Evolutionary conservation across 2,888 invertebrate genomes (phyloP).

Genomic region (Leptopilina syphax): DNA sequence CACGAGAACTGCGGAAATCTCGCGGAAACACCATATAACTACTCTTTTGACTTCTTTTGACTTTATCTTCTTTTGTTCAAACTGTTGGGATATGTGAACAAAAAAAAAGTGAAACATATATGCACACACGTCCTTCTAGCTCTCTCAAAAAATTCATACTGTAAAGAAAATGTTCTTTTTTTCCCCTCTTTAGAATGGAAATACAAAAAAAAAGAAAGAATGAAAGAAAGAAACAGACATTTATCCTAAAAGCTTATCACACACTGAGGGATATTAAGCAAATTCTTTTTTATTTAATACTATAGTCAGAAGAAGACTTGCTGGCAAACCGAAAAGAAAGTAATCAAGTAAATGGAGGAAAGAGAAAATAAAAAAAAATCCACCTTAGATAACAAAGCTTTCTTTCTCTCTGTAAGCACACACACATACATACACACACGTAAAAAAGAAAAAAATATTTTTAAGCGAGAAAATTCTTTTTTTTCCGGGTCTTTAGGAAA

Average conservation of each 20-base stretch:
- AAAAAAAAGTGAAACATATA: background rate
- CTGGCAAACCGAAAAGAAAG: slow-evolving; percentile 7
- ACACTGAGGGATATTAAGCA: background rate
- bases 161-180: slow-evolving; percentile 29
- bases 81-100: background rate
- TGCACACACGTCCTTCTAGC: slow-evolving; percentile 13
- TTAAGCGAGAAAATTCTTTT: background rate
- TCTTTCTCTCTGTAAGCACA: background rate
- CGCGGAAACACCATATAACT: slow-evolving; percentile 11
- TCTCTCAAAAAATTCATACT: background rate
- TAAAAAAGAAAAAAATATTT: background rate
- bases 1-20: background rate
- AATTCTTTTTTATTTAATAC: slow-evolving; percentile 22
- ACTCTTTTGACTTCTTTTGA: background rate
- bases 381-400: background rate
- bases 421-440: background rate
- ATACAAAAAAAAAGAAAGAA: background rate
- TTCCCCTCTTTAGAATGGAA: background rate
- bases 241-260: background rate
- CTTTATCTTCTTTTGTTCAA: background rate
- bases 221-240: background rate
- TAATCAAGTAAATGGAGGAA: background rate
- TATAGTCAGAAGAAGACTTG: background rate
- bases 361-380: slow-evolving; percentile 2
- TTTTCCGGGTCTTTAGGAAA: too few species aligned